Evolutionary conservation across 2,888 invertebrate species (phyloP).

Genomic region (Tetragnatha montana): DNA sequence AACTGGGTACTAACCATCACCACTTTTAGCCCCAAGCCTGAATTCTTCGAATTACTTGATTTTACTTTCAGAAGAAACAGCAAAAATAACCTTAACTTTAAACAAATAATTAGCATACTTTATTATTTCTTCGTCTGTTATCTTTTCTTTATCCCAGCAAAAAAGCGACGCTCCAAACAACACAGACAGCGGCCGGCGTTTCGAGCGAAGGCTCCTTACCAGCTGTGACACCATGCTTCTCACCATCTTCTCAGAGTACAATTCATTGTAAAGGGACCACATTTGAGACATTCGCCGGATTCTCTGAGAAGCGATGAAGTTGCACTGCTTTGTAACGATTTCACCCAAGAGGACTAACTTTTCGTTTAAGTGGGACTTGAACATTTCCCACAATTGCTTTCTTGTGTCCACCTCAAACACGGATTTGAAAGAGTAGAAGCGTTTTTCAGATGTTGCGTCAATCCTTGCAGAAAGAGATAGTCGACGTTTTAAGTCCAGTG

Average conservation of each 20-base stretch:
- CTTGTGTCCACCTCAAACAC: slow-evolving; percentile 42
- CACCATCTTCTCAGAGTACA: slow-evolving; percentile 68
- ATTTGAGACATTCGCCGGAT: slow-evolving; percentile 70
- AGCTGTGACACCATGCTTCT: slow-evolving; percentile 58
- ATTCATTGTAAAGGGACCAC: slow-evolving; percentile 69
- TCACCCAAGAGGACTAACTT: slow-evolving; percentile 67
- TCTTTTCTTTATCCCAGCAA: slow-evolving; percentile 71
- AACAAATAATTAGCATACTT: slow-evolving; percentile 47
- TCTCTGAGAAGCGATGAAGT: slow-evolving; percentile 70
- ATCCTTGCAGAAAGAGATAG: slow-evolving; percentile 39
- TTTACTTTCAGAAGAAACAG: neutral
- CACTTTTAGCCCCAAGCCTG: no score
- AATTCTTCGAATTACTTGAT: no score
- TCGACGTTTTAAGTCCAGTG: slow-evolving; percentile 29
- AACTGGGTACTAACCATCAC: no score
- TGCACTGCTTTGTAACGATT: slow-evolving; percentile 71
- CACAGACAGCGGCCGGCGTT: slow-evolving; percentile 60
- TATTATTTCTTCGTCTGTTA: slow-evolving; percentile 72
- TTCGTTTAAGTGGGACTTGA: slow-evolving; percentile 65
- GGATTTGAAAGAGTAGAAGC: slow-evolving; percentile 46
- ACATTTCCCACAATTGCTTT: slow-evolving; percentile 46
- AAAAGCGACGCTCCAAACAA: slow-evolving; percentile 68
- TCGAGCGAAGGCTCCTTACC: slow-evolving; percentile 43
- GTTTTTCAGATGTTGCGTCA: slow-evolving; percentile 12
- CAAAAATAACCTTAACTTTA: neutral